These are phyloP conservation scores for Cavia porcellus DNA, from an alignment of 2,113 vertebrate species.

Conservation along the genomic window DNA sequence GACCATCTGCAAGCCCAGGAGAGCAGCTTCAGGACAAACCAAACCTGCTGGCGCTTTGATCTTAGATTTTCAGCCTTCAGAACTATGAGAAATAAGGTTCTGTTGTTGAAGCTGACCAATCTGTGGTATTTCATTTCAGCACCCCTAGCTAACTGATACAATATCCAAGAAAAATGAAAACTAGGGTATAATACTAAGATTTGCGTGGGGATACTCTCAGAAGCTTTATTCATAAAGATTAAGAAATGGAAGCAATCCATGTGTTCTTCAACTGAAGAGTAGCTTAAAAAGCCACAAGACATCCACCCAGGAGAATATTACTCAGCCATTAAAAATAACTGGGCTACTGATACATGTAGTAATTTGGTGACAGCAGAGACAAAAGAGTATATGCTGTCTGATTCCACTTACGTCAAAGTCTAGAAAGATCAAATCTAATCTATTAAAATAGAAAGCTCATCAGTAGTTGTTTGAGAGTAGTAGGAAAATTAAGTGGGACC, in stretches of 20 bases:
- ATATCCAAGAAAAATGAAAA: background rate
- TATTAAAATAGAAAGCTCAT: background rate
- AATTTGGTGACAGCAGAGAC: background rate
- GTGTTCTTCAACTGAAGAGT: background rate
- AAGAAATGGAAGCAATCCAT: background rate
- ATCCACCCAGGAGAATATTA: background rate
- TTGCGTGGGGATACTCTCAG: background rate
- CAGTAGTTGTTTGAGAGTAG: background rate
- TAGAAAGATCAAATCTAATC: slow-evolving; percentile 12
- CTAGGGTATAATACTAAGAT: background rate
- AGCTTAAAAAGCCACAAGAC: background rate
- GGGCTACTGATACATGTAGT: background rate
- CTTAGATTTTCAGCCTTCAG: background rate
- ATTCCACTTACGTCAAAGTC: background rate
- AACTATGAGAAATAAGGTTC: background rate
- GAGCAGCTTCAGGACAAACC: background rate
- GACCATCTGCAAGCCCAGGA: background rate
- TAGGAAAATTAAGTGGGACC: background rate
- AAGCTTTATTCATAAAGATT: background rate
- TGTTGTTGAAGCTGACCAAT: background rate
- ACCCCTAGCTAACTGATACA: background rate
- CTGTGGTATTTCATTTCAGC: background rate
- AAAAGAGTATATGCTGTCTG: background rate
- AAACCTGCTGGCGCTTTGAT: background rate
- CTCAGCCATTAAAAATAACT: background rate